Evolutionary conservation across 2,797 vertebrate species (phyloP), one percentile per base, ranked within the genome.

Genomic region (Rachycentron canadum): DNA sequence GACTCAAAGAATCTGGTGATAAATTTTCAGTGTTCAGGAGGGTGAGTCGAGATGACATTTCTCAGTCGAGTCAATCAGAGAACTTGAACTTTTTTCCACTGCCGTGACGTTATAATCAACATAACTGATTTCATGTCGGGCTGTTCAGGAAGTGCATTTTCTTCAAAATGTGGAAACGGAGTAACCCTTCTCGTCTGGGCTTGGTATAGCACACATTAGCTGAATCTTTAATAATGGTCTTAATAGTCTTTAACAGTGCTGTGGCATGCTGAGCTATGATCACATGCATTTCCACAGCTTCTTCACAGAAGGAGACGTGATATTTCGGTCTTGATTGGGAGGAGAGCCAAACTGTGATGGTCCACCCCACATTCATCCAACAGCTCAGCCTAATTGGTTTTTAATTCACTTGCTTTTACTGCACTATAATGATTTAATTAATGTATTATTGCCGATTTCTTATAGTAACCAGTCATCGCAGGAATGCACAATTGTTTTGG

Each of bases 91-190:
- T 41, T 53, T 47, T n/a, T 32, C 32, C 45, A 57, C 53, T 11
- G 21, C 34, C 12, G 25, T 28, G 70, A 79, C 55, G 74, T 45
- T 43, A 26, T 62, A 17, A 65, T 67, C 9, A 74, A 79, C 56
- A 63, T 67, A 84, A 80, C 41, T 56, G 65, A 73, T 88, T 81
- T 72, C 19, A 67, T 21, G 19, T 49, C 40, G 36, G 26, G 59
- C 40, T 32, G n/a, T 16, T 58, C 28, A 61, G 50, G 30, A 64
- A 62, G 26, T 61, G 13, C 47, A 52, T 73, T 26, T 25, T 49
- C 12, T 60, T 61, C 30, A 67, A 58, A 61, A 57, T 76, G 16
- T 43, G 28, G 80, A 72, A 77, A 57, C 4, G n/a, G n/a, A 19
- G 8, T 23, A 38, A 0, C 7, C 25, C 1, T 59, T 49, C 34